phyloP scores from a whole-genome alignment of 2,797 vertebrate genomes.

The Characodon lateralis region DNA sequence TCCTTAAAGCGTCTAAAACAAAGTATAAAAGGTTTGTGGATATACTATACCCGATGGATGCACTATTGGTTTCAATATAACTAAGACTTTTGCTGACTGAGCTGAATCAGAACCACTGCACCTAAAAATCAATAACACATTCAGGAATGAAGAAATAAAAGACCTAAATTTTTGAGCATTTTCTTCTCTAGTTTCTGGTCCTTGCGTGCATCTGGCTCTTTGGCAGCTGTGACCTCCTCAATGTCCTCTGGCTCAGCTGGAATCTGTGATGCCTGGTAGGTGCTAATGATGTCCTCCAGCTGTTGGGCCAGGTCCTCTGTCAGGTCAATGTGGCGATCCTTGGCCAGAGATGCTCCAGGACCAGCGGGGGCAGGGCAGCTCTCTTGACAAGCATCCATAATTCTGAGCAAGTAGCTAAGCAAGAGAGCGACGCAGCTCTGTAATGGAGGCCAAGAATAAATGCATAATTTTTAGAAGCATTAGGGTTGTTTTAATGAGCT shows the following conservation, averaged over 20 bases:
- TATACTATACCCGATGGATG: conserved; percentile 38
- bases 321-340: conserved; percentile 70
- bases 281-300: conserved; percentile 96
- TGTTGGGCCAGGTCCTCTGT: conserved; percentile 89
- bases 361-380: conserved; percentile 42
- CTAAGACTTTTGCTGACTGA: conserved; percentile 53
- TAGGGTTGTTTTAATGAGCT: background rate
- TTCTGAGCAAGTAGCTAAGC: conserved; percentile 43
- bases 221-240: conserved; percentile 75
- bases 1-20: background rate
- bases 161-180: conserved; percentile 94
- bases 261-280: conserved; percentile 81
- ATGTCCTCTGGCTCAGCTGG: conserved; percentile 72
- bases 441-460: background rate
- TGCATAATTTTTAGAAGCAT: background rate
- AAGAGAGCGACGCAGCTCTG: conserved; percentile 10
- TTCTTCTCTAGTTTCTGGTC: conserved; percentile 96
- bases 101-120: conserved; percentile 47
- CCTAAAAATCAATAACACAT: conserved; percentile 47
- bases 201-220: conserved; percentile 76
- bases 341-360: conserved; percentile 39
- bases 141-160: conserved; percentile 11
- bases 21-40: background rate
- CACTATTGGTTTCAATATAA: conserved; percentile 49
- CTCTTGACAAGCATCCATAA: conserved; percentile 85